Conservation (phyloP, 2,113 vertebrate species). For the Pimephales promelas region DNA sequence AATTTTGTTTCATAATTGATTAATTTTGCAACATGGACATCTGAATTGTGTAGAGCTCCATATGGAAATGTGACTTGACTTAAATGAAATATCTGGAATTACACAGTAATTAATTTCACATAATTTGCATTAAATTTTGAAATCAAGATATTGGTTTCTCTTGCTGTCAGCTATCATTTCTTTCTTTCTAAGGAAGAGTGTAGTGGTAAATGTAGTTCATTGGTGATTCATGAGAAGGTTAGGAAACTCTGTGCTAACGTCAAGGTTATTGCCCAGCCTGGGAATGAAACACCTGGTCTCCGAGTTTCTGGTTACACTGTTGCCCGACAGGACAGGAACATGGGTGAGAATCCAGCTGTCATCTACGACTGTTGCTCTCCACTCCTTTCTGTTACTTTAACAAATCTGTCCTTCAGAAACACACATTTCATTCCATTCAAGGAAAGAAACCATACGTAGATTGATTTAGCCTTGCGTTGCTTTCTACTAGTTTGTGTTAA, state of each 20-base stretch:
- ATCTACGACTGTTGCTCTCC: slow-evolving; percentile 28
- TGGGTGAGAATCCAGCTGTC: slow-evolving; percentile 30
- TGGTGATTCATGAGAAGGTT: slow-evolving; percentile 14
- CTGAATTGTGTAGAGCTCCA: not conserved
- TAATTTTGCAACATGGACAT: not conserved
- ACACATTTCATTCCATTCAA: not conserved
- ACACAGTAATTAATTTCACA: not conserved
- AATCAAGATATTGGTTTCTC: not conserved
- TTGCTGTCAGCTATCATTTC: not conserved
- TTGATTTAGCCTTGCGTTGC: not conserved
- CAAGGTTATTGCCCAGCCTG: slow-evolving; percentile 68
- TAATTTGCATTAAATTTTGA: not conserved
- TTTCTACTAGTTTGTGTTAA: not conserved
- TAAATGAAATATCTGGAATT: not conserved
- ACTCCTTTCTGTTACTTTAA: not conserved
- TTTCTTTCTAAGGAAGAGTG: not conserved
- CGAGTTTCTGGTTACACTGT: slow-evolving; percentile 30
- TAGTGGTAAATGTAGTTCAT: not conserved
- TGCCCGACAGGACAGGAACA: not conserved
- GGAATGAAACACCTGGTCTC: slow-evolving; percentile 72
- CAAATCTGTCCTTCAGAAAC: not conserved
- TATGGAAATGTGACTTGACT: not conserved
- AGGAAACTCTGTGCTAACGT: not conserved
- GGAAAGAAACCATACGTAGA: not conserved
- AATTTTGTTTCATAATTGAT: not conserved